These are phyloP conservation scores for Barnardius zonarius DNA, from an alignment of 2,113 vertebrate genomes.

Conservation along the genomic window DNA sequence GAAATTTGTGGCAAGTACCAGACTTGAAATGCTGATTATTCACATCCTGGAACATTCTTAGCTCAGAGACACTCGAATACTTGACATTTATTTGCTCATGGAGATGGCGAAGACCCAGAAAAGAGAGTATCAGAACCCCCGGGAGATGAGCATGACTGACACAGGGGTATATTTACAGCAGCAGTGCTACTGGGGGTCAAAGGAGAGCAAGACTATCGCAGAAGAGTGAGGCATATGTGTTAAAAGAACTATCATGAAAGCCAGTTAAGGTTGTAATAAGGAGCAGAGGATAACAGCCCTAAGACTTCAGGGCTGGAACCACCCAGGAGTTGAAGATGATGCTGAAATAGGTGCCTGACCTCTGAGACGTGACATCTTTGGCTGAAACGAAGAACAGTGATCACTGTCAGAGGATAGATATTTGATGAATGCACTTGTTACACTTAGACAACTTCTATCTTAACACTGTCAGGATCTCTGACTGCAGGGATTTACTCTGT, in stretches of 20 bases:
- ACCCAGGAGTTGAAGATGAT: background rate
- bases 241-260: background rate
- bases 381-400: background rate
- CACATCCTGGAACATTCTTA: background rate
- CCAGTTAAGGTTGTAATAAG: fast-evolving
- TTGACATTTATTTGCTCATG: background rate
- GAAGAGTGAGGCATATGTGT: background rate
- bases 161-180: background rate
- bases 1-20: background rate
- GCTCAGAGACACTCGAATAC: background rate
- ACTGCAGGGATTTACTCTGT: background rate
- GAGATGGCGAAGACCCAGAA: background rate
- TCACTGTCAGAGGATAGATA: background rate
- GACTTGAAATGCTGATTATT: background rate
- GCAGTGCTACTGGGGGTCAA: background rate
- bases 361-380: background rate
- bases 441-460: background rate
- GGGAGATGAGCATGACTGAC: background rate
- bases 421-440: background rate
- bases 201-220: background rate
- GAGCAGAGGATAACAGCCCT: background rate
- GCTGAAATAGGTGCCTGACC: background rate
- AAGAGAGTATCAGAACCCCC: background rate
- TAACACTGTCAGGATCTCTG: background rate
- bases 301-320: background rate